Evolutionary conservation across 2,888 invertebrate species (phyloP).

Genomic region (Mesochorus sp.): DNA sequence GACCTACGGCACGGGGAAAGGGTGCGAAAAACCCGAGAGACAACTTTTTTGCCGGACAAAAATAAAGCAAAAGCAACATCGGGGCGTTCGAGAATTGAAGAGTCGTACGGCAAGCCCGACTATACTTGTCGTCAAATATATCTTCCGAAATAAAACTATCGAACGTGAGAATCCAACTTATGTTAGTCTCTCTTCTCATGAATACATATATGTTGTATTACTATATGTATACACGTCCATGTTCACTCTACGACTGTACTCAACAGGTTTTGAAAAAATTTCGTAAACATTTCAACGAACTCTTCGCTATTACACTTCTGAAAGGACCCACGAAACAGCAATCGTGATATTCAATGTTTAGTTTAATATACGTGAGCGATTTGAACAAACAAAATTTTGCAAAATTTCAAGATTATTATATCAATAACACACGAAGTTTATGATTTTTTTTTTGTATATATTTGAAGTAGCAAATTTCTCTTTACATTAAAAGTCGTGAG

Average conservation of each 20-base stretch:
- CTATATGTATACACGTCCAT: neutral
- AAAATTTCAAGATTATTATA: too few species aligned
- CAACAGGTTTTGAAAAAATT: constrained; percentile 31
- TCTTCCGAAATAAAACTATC: constrained; percentile 31
- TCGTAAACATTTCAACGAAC: neutral
- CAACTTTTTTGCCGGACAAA: constrained; percentile 45
- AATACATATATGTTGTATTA: neutral
- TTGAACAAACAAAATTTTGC: too few species aligned
- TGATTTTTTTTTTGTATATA: too few species aligned
- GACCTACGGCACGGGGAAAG: too few species aligned
- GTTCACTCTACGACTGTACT: neutral
- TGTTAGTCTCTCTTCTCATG: neutral
- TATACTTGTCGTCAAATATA: constrained; percentile 44
- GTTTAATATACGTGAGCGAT: too few species aligned
- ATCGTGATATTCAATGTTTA: too few species aligned
- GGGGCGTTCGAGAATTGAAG: constrained; percentile 9
- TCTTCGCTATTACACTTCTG: neutral
- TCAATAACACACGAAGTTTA: too few species aligned
- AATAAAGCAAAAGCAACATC: constrained; percentile 20
- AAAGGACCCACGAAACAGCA: too few species aligned
- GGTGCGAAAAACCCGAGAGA: constrained; percentile 38
- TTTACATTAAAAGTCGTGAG: too few species aligned
- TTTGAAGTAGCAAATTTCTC: too few species aligned
- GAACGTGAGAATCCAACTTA: constrained; percentile 31
- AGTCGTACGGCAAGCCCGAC: neutral